Evolutionary conservation across 2,113 vertebrate genomes (phyloP), one percentile per base, ranked within the genome.

Genomic region (Myotis lucifugus): DNA sequence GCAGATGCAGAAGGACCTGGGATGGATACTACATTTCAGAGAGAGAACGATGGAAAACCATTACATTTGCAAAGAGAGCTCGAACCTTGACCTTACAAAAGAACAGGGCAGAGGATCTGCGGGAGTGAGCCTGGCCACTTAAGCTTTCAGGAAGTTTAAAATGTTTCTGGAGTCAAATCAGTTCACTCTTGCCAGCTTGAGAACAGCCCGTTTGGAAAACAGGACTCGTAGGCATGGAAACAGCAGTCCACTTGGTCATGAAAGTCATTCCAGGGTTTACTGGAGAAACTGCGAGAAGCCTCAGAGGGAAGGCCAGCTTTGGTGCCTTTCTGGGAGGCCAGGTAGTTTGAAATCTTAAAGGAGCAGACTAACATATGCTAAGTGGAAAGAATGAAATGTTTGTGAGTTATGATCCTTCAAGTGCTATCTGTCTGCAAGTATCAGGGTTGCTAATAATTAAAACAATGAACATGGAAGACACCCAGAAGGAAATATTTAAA

Each of bases 101-200:
- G 25, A 91, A 34, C 19, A 18, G 12, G 11, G 2, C 69, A 23
- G 50, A 90, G 61, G 17, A 67, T 73, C 67, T 67, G 70, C 56
- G 78, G 78, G 91, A 88, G 61, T 14, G 56, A 69, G 66, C 37
- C 25, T 1, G 25, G 87, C 86, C 82, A n/a, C 25, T 78, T 77
- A 94, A 84, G 79, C 87, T 88, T 92, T 70, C 56, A 85, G 76
- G 73, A 85, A 92, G 90, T 86, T 96, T 78, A 79, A 95, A 93
- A 96, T 91, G 74, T 76, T 97, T 98, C 92, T 93, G 85, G 82
- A 90, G 72, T 95, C 79, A 96, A 94, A 70, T 95, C 90, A 94
- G 91, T 21, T 88, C 85, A 27, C 78, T 89, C 82, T 79, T 69
- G 93, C 95, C 94, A 92, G 93, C 73, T 59, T 46, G 79, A 92